Percentiles rank a stretch among this genome's conserved stretches.
phyloP scores from a whole-genome alignment of 2,113 vertebrate genomes.

The Gracilinanus agilis region DNA sequence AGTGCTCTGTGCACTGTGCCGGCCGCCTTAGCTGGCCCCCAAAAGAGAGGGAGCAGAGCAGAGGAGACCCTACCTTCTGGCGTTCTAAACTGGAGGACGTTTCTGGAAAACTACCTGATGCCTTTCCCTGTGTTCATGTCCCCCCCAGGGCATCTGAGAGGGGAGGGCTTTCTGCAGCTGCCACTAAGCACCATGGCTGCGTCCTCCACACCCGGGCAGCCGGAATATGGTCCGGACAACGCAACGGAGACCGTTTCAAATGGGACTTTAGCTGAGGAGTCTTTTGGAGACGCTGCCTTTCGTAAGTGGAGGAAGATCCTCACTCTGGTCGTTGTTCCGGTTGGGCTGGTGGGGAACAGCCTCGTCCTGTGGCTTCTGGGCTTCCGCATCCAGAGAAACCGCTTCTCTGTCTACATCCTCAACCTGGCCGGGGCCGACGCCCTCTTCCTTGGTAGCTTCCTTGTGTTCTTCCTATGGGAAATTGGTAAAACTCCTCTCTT shows the following conservation, averaged over 20 bases:
- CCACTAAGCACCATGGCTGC: background rate
- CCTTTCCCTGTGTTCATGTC: background rate
- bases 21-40: background rate
- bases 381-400: slow-evolving; percentile 75
- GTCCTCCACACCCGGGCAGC: background rate
- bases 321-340: slow-evolving; percentile 45
- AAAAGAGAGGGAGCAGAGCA: background rate
- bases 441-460: slow-evolving; percentile 76
- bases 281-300: too few relatives aligned
- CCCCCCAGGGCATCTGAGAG: background rate
- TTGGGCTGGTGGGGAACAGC: slow-evolving; percentile 78
- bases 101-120: background rate
- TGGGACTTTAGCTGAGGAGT: background rate
- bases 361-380: slow-evolving; percentile 80
- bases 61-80: background rate
- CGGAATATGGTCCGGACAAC: background rate
- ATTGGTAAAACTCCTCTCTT: background rate
- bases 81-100: background rate
- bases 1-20: background rate
- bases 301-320: background rate
- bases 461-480: slow-evolving; percentile 40
- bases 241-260: background rate
- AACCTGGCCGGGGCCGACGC: slow-evolving; percentile 79
- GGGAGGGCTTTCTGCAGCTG: background rate
- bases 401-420: slow-evolving; percentile 80